Base-by-base conservation (phyloP, 2,113 vertebrate genomes). In the Orientallactaga bullata region DNA sequence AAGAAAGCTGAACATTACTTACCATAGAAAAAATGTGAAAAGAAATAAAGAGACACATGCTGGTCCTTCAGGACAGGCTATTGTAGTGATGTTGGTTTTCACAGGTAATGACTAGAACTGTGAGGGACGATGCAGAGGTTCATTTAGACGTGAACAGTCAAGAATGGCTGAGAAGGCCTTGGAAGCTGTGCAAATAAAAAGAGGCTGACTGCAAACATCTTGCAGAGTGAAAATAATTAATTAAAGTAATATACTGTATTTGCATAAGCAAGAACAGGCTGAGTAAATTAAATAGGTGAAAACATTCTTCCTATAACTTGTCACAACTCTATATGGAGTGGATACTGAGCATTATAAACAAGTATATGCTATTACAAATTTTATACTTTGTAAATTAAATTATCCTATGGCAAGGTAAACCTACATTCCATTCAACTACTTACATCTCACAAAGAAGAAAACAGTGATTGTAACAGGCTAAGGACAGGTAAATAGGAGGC, bases 141-240 rank as follows among this genome's bases (percentile, higher is more conserved):
- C 63, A 42, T 61, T 58, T 87, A 81, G 77, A 78, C 32, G 65
- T 30, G 61, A 84, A 61, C 10, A 55, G 51, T 69, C 39, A 39
- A n/a, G 85, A 90, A 58, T 74, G 42, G 16, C 80, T 42, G 23
- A 74, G 51, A 42, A 84, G 60, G 77, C 42, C 37, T 68, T 30
- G 58, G 24, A 93, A 87, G 61, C 32, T 23, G 82, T 71, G 28
- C 60, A 93, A 73, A 80, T 37, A 39, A 42, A 74, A 71, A 85
- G 74, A 5, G 28, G 61, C 58, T 89, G 51, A 66, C 72, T 84
- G 58, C 78, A 72, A 77, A 63, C 6, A 42, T 68, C 58, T 80
- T 65, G 3, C 61, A 55, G 81, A 85, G n/a, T 39, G 69, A 90
- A 93, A 87, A 61, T 85, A 90, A 95, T 83, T 87, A 61, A 83